These are phyloP conservation scores for Ianthella basta DNA, from an alignment of 37 sponge, comb jelly and placozoan species.

Conservation along the genomic window DNA sequence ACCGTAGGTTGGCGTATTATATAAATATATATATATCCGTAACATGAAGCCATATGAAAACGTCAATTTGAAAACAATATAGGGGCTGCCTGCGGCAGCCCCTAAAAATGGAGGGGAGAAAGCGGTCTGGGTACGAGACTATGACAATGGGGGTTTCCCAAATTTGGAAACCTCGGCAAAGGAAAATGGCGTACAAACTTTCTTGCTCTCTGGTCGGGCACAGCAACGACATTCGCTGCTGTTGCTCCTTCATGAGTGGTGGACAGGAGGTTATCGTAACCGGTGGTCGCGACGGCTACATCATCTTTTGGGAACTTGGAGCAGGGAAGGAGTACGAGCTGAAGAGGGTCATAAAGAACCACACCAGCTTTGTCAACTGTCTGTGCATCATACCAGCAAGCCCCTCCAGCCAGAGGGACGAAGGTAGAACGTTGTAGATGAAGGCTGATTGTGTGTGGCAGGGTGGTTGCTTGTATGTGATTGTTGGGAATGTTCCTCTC, in stretches of 20 bases:
- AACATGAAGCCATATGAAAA: no score
- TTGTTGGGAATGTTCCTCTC: no score
- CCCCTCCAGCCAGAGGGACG: background rate
- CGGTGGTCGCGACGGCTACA: slow-evolving; percentile 65
- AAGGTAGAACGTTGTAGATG: background rate
- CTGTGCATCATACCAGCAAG: slow-evolving; percentile 61
- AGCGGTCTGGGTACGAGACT: no score
- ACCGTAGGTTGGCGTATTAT: no score
- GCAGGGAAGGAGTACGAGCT: slow-evolving; percentile 44
- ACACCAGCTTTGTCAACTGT: slow-evolving; percentile 66
- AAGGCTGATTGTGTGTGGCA: no score
- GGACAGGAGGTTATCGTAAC: slow-evolving; percentile 55
- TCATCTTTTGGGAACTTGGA: slow-evolving; percentile 50
- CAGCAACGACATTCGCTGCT: slow-evolving; percentile 62
- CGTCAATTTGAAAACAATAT: no score
- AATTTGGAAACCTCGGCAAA: no score
- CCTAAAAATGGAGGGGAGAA: no score
- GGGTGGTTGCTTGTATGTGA: no score
- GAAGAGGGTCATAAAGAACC: slow-evolving; percentile 42
- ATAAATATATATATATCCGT: no score
- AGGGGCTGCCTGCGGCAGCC: no score
- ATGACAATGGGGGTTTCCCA: no score
- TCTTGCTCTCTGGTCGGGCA: slow-evolving; percentile 68
- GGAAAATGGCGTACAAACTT: slow-evolving; percentile 45
- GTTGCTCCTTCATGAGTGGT: slow-evolving; percentile 13